A percentile compares a stretch with the other conserved stretches of the same genome.
These are phyloP conservation scores for Microctonus aethiopoides DNA, from an alignment of 2,888 invertebrate species.

Conservation along the genomic window DNA sequence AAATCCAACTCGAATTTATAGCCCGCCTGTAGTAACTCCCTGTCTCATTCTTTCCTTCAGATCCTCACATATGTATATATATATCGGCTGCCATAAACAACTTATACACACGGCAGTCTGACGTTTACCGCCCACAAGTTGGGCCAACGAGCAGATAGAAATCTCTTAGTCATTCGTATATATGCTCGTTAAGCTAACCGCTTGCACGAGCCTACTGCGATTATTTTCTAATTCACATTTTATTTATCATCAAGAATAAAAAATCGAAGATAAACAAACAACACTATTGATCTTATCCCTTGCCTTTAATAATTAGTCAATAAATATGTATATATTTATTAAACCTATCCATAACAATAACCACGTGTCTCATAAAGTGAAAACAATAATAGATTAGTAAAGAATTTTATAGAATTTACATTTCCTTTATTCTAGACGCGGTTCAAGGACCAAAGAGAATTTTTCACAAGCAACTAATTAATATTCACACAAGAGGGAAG, in stretches of 20 bases:
- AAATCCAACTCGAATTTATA: slow-evolving; percentile 29
- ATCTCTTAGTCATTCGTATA: slow-evolving; percentile 55
- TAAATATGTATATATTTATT: too few relatives aligned
- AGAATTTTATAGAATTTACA: background rate
- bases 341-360: background rate
- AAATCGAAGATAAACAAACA: background rate
- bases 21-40: slow-evolving; percentile 16
- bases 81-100: slow-evolving; percentile 58
- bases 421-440: background rate
- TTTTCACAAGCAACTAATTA: slow-evolving; percentile 48
- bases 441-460: slow-evolving; percentile 13
- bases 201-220: slow-evolving; percentile 34
- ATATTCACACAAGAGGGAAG: slow-evolving; percentile 54
- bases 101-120: slow-evolving; percentile 47
- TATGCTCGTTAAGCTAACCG: slow-evolving; percentile 55
- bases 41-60: slow-evolving; percentile 24
- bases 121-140: slow-evolving; percentile 48
- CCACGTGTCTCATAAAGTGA: background rate
- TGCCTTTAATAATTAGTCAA: background rate
- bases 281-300: background rate
- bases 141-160: slow-evolving; percentile 47
- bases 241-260: background rate
- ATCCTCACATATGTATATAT: slow-evolving; percentile 44
- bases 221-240: slow-evolving; percentile 52
- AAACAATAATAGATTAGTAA: background rate